phyloP scores from a whole-genome alignment of 2,888 invertebrate genomes.

The Pristionchus arcanus region DNA sequence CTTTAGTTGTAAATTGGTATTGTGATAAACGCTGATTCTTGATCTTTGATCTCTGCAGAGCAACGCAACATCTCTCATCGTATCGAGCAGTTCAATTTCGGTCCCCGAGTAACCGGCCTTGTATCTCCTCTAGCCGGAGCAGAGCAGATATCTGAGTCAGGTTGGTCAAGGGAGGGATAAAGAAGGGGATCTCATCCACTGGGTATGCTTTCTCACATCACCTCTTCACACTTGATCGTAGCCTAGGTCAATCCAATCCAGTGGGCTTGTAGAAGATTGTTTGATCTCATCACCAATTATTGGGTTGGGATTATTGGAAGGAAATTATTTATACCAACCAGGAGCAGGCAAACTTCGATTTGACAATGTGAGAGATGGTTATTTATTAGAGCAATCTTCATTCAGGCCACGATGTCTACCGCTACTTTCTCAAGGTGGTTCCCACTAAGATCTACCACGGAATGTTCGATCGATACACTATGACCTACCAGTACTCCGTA shows the following conservation, averaged over 20 bases:
- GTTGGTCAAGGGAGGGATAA: slow-evolving; percentile 79
- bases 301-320: too few species aligned
- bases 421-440: slow-evolving; percentile 96
- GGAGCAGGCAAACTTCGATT: too few species aligned
- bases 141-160: slow-evolving; percentile 87
- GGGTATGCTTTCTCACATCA: too few species aligned
- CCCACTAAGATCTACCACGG: slow-evolving; percentile 89
- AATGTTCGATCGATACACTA: slow-evolving; percentile 68
- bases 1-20: background rate
- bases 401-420: slow-evolving; percentile 88
- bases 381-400: slow-evolving; percentile 56
- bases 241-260: background rate
- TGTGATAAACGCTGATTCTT: background rate
- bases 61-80: slow-evolving; percentile 93
- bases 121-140: slow-evolving; percentile 97
- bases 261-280: background rate
- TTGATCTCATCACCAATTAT: background rate
- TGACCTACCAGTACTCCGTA: slow-evolving; percentile 93
- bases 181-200: too few species aligned
- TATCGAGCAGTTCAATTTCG: slow-evolving; percentile 95
- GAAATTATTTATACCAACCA: too few species aligned
- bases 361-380: too few species aligned
- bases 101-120: slow-evolving; percentile 87
- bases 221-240: background rate
- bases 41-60: background rate